These are phyloP conservation scores for Nomada fucata DNA, from an alignment of 2,888 invertebrate species.

Conservation along the genomic window DNA sequence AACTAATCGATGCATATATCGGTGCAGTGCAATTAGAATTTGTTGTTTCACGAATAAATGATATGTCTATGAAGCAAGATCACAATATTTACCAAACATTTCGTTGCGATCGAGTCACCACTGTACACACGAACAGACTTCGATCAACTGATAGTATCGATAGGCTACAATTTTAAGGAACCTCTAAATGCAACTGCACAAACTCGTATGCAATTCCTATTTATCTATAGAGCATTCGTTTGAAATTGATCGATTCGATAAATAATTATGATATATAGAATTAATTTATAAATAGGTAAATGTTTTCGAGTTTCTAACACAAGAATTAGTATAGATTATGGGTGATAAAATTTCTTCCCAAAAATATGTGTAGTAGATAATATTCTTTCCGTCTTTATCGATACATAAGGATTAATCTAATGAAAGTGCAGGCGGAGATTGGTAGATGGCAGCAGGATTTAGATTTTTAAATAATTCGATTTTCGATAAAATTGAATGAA, in stretches of 20 bases:
- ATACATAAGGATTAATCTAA: not conserved
- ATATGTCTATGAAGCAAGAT: constrained; percentile 2
- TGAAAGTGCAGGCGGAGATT: not conserved
- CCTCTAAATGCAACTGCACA: not conserved
- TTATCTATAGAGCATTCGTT: not conserved
- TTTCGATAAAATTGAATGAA: too few species aligned
- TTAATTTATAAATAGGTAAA: constrained; percentile 5
- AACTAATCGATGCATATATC: not conserved
- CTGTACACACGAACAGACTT: constrained; percentile 36
- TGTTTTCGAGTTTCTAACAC: not conserved
- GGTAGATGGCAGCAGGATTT: constrained; percentile 25
- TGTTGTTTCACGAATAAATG: not conserved
- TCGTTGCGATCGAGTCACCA: constrained; percentile 28
- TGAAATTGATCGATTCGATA: not conserved
- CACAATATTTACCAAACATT: constrained; percentile 63
- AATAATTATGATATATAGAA: not conserved
- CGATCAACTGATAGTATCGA: constrained; percentile 55
- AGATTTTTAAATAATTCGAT: not conserved
- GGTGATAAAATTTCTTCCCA: not conserved
- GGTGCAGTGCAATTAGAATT: not conserved
- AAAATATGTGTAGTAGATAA: constrained; percentile 7
- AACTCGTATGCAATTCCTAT: not conserved
- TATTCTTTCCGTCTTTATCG: not conserved
- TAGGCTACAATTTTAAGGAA: constrained; percentile 20
- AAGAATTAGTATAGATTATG: not conserved